These are phyloP conservation scores for Eulithis prunata DNA, from an alignment of 2,888 invertebrate species.

Conservation along the genomic window DNA sequence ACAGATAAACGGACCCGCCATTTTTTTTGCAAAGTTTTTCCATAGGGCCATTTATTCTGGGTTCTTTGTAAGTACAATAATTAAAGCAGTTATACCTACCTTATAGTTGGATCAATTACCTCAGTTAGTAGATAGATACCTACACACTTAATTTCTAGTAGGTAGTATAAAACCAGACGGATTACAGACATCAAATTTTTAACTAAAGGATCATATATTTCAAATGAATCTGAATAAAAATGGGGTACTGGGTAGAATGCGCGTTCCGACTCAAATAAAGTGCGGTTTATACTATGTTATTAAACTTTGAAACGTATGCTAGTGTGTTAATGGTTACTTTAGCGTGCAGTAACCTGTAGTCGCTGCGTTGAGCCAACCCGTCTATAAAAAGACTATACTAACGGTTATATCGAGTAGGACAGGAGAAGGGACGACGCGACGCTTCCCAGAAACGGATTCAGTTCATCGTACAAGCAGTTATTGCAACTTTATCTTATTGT, in stretches of 20 bases:
- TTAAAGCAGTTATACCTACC: not conserved
- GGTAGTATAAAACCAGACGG: no score
- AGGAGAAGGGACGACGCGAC: slow-evolving; percentile 53
- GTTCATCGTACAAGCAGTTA: slow-evolving; percentile 5
- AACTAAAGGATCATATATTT: not conserved
- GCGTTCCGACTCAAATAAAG: not conserved
- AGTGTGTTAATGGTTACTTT: slow-evolving; percentile 28
- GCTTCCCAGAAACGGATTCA: slow-evolving; percentile 43
- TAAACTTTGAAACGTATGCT: slow-evolving; percentile 23
- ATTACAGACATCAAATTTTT: not conserved
- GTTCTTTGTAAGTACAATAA: not conserved
- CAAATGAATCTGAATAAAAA: not conserved
- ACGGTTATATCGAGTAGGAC: slow-evolving; percentile 56
- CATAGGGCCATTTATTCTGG: not conserved
- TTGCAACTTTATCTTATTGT: not conserved
- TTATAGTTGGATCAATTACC: no score
- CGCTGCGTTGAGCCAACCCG: slow-evolving; percentile 46
- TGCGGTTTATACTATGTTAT: slow-evolving; percentile 6
- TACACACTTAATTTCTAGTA: not conserved
- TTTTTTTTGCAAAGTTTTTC: no score
- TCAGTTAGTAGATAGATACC: not conserved
- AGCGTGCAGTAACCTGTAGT: slow-evolving; percentile 13
- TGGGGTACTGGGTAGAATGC: not conserved
- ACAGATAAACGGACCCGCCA: no score
- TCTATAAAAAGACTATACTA: slow-evolving; percentile 69